These are phyloP conservation scores for Eumaeus atala DNA, from an alignment of 1,140 invertebrate genomes.

Conservation along the genomic window DNA sequence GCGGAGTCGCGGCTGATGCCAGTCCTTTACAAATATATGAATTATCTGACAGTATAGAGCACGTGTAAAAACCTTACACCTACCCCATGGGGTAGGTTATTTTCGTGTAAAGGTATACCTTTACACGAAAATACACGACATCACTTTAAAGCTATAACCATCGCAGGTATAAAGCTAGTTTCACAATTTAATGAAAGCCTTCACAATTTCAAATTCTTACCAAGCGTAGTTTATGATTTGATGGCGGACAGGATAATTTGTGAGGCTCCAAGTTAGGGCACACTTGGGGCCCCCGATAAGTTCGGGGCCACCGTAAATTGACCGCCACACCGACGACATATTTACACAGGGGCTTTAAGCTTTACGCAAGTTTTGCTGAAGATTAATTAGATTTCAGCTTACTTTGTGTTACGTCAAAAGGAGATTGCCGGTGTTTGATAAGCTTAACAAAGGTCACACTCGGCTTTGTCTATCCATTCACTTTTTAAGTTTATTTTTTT, in stretches of 20 bases:
- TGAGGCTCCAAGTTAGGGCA: background rate
- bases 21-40: too few species aligned
- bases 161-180: background rate
- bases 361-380: background rate
- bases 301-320: background rate
- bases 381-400: constrained; percentile 5
- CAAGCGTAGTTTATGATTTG: background rate
- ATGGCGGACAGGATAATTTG: background rate
- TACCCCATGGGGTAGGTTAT: too few species aligned
- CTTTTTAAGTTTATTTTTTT: too few species aligned
- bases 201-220: background rate
- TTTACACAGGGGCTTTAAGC: background rate
- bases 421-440: background rate
- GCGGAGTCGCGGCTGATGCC: too few species aligned
- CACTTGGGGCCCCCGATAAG: constrained; percentile 1
- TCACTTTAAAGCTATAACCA: too few species aligned
- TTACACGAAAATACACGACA: too few species aligned
- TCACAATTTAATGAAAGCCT: background rate
- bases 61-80: too few species aligned
- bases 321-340: constrained; percentile 1
- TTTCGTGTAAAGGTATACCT: too few species aligned
- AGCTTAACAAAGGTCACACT: background rate
- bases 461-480: background rate
- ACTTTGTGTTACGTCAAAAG: background rate
- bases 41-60: too few species aligned